These are phyloP conservation scores for Cetonia aurata DNA, from an alignment of 2,888 invertebrate species.

Conservation along the genomic window DNA sequence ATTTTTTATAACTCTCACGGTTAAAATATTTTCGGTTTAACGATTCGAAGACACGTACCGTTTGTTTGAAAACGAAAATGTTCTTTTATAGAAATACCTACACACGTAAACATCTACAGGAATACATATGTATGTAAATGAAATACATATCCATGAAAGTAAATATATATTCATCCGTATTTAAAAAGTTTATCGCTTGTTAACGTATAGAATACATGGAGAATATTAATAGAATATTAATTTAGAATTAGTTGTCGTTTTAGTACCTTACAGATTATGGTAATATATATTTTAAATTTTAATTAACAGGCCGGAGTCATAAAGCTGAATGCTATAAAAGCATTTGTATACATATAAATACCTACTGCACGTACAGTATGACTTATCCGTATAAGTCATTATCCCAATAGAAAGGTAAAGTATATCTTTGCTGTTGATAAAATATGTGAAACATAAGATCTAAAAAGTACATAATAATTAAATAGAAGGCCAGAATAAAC, in stretches of 20 bases:
- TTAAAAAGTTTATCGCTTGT: no score
- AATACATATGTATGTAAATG: not conserved
- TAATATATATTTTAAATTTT: conserved; percentile 10
- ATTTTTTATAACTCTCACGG: conserved; percentile 39
- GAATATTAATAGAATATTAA: conserved; percentile 10
- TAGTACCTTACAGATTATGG: conserved; percentile 20
- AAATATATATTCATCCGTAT: not conserved
- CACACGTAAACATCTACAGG: not conserved
- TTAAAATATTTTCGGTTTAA: conserved; percentile 39
- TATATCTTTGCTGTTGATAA: no score
- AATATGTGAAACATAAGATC: no score
- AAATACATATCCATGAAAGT: conserved; percentile 4
- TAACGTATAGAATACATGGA: not conserved
- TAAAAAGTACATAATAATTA: no score
- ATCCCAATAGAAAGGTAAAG: no score
- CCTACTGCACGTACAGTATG: no score
- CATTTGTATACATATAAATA: no score
- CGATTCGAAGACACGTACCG: conserved; percentile 30
- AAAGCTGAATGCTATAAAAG: not conserved
- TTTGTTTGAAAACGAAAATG: conserved; percentile 28
- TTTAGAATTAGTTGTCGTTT: conserved; percentile 31
- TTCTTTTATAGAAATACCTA: conserved; percentile 8
- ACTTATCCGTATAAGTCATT: no score
- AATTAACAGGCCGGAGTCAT: conserved; percentile 16
- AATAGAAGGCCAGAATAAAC: no score